A percentile compares a stretch with the other conserved stretches of the same genome.
These are phyloP conservation scores for Danaus chrysippus DNA, from an alignment of 2,888 invertebrate species.

Conservation along the genomic window DNA sequence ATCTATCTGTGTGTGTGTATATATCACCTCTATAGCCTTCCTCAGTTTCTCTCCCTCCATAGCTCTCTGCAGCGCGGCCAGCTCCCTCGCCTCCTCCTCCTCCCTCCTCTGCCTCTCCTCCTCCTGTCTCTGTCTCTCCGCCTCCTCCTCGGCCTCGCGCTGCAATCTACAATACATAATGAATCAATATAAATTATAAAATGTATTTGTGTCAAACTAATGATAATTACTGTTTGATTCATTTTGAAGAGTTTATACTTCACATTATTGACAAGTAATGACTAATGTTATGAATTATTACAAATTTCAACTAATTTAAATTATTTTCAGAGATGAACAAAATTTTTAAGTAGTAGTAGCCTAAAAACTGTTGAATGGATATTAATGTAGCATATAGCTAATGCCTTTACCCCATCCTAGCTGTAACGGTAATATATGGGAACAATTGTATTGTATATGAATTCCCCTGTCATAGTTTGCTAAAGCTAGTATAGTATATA, in stretches of 20 bases:
- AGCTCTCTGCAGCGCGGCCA: conserved; percentile 88
- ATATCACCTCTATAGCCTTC: conserved; percentile 86
- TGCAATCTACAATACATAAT: conserved; percentile 58
- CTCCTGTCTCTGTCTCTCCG: conserved; percentile 86
- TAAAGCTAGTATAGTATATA: neutral
- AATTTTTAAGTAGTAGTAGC: no score
- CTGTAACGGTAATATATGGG: neutral
- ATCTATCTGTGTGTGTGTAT: neutral
- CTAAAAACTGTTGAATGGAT: no score
- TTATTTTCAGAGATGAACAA: no score
- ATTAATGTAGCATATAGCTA: neutral
- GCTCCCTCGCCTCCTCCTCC: conserved; percentile 88
- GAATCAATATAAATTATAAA: neutral
- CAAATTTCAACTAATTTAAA: no score
- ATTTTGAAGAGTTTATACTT: no score
- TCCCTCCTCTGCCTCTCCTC: conserved; percentile 90
- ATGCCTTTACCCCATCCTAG: neutral
- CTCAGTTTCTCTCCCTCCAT: conserved; percentile 92
- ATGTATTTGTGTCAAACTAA: no score
- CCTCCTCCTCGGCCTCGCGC: conserved; percentile 80
- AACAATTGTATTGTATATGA: no score
- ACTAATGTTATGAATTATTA: no score
- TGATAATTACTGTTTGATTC: no score
- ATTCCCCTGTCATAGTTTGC: neutral
- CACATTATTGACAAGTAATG: no score